These are phyloP conservation scores for Unio delphinus DNA, from an alignment of 2,888 invertebrate genomes.

Conservation along the genomic window DNA sequence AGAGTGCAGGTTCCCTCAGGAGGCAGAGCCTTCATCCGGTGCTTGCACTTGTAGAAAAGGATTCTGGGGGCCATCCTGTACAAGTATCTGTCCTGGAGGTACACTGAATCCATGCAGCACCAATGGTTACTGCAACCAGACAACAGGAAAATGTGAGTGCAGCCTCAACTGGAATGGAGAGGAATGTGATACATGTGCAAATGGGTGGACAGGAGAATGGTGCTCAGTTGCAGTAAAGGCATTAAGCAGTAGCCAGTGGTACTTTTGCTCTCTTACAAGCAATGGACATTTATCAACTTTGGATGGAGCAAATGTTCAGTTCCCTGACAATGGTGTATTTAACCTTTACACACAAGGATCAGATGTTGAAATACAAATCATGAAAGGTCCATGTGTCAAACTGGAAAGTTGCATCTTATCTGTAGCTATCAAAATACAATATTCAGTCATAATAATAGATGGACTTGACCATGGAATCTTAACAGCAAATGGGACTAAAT, in stretches of 20 bases:
- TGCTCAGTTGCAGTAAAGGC: conserved; percentile 33
- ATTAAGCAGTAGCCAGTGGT: too few relatives aligned
- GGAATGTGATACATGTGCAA: conserved; percentile 34
- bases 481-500: conserved; percentile 8
- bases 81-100: conserved; percentile 43
- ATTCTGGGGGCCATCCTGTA: conserved; percentile 44
- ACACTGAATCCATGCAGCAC: conserved; percentile 32
- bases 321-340: conserved; percentile 19
- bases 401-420: conserved; percentile 19
- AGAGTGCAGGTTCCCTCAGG: conserved; percentile 9
- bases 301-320: conserved; percentile 44
- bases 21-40: background rate
- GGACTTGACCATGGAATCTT: conserved; percentile 9
- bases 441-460: conserved; percentile 9
- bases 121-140: conserved; percentile 37
- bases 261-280: conserved; percentile 27
- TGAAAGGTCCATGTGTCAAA: conserved; percentile 19
- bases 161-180: conserved; percentile 31
- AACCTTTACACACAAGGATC: conserved; percentile 7
- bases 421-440: conserved; percentile 16
- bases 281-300: conserved; percentile 38
- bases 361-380: conserved; percentile 16
- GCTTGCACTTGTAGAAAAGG: conserved; percentile 41
- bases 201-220: conserved; percentile 40
- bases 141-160: conserved; percentile 44